Evolutionary conservation across 2,113 vertebrate genomes (phyloP).

Genomic region (Ciconia stormi): DNA sequence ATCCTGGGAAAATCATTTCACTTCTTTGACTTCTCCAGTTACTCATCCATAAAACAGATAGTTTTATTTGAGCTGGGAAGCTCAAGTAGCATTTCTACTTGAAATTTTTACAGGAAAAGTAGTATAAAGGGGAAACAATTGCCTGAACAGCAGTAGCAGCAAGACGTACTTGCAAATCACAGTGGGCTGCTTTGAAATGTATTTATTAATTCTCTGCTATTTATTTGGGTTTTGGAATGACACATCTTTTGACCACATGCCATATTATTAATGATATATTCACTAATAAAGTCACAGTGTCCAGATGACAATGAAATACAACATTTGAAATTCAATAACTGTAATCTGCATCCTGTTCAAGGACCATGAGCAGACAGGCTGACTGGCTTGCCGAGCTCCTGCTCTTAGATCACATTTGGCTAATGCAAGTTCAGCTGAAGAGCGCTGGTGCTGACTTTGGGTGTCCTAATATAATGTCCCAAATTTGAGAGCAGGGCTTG

Average conservation of each 20-base stretch:
- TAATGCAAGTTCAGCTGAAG: background rate
- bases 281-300: background rate
- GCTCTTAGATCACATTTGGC: background rate
- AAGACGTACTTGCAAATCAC: background rate
- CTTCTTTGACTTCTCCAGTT: constrained; percentile 23
- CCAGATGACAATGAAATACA: background rate
- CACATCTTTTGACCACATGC: background rate
- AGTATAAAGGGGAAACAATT: background rate
- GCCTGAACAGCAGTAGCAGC: constrained; percentile 16
- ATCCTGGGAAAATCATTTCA: constrained; percentile 51
- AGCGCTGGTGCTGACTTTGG: background rate
- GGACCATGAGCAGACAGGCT: background rate
- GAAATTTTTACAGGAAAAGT: constrained; percentile 3
- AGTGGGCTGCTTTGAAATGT: background rate
- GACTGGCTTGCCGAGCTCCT: background rate
- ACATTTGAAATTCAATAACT: background rate
- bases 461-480: background rate
- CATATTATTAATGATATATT: background rate
- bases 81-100: background rate
- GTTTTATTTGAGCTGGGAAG: constrained; percentile 24
- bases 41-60: constrained; percentile 33
- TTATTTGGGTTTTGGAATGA: background rate
- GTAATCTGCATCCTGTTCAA: background rate
- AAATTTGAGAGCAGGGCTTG: background rate
- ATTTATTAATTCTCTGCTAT: background rate